Evolutionary conservation across 1,140 invertebrate genomes (phyloP), one percentile per base, ranked within the genome.

Genomic region (Papilio helenus): DNA sequence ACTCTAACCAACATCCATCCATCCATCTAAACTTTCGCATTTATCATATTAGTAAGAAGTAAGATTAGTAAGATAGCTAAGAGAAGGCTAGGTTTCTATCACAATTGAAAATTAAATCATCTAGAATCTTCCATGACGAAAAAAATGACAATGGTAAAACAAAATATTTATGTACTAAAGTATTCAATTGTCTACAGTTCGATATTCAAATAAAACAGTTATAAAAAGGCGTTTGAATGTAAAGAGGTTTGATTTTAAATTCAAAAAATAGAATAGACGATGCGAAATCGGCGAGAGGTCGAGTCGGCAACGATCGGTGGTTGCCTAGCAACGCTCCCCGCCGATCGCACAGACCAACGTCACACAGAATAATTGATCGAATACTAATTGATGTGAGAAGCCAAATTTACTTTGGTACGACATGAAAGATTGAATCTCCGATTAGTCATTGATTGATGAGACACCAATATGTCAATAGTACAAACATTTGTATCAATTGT

Each of bases 321-420:
- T 84, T 83, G 83, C 83, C 76, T 83, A 81, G 83, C 83, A 84
- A 84, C 83, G 34, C 68, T 79, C 81, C 83, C 74, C 79, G 79
- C 74, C 79, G 79, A 79, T 78, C 61, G 58, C 65, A 78, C 68
- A 55, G 76, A 73, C 58, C 44, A 81, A 72, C 51, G 42, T 49
- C 46, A 44, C n/a, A 80, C 76, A 73, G 51, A 82, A n/a, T 65
- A 79, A 80, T 79, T 79, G 44, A 80, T 76, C 72, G 76, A 68
- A 20, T 4, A 26, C 76, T 76, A 65, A 78, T 79, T 82, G 51
- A 49, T 79, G n/a, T 39, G 3, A 16, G 18, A 12, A 10, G 55
- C 29, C 14, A 49, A 18, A 58, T 73, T 73, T 23, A 68, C 46
- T 80, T 80, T 79, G 20, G 12, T 80, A 76, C 42, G 76, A 42